Evolutionary conservation across 2,113 vertebrate genomes (phyloP), one percentile per base, ranked within the genome.

Genomic region (Neomonachus schauinslandi): DNA sequence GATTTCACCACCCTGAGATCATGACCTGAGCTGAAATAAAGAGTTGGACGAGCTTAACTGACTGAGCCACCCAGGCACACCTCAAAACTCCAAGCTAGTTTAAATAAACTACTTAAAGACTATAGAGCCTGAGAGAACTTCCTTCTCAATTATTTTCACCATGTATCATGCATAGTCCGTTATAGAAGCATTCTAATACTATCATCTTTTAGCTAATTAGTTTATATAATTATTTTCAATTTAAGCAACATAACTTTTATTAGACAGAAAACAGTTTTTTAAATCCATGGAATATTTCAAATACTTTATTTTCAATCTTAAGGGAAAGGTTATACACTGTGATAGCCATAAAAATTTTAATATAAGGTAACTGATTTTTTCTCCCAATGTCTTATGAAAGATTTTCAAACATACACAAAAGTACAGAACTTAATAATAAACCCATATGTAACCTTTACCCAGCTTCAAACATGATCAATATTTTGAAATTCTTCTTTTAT

Each of bases 101-200:
- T 77, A 49, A 88, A 96, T 42, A 97, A 95, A 26, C 42, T 88
- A 31, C 24, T 97, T 26, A 15, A 85, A 95, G 51, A 80, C 59
- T 49, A 82, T 3, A 94, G 55, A 92, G 92, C 16, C 36, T 67
- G 39, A 92, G n/a, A 94, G 8, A 76, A 61, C 57, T 90, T 93
- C 42, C 16, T 36, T 88, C 31, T 89, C 42, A 59, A 42, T 21
- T 83, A 94, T 96, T 76, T 76, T 57, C 7, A 63, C 31, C n/a
- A 79, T 59, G 7, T 65, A 51, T 89, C 84, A 84, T 4, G 24
- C 89, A 72, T 10, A 94, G 53, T 65, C n/a, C 57, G 49, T 39
- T 81, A 74, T 1, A 85, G 82, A 18, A 77, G 53, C 39, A 55
- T 39, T 80, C n/a, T 65, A 80, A 89, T 46, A 89, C 9, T 63